Base-by-base conservation (phyloP, 2,113 vertebrate species). In the Mus pahari region DNA sequence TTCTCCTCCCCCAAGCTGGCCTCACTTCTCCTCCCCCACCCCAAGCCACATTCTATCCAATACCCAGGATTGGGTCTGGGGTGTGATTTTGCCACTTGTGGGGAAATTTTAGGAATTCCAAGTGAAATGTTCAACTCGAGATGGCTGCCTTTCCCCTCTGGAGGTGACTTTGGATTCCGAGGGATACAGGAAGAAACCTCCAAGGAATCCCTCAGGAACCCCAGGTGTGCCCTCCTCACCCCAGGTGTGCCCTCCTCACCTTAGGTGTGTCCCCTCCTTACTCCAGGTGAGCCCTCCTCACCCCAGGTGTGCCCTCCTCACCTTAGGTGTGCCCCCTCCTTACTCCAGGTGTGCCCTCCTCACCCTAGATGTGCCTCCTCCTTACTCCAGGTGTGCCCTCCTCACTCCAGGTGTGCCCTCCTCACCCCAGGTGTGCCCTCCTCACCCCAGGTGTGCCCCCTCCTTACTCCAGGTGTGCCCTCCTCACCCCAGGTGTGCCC, bases 21-120 rank as follows among this genome's bases (percentile, higher is more conserved):
- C 6, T 12, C 24, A 20, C 22, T 36, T 3, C 45, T 31, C 6
- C 17, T 39, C 82, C 48, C 77, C 45, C 50, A 16, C 12, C 48
- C 45, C 50, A 86, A 93, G 55, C 22, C 45, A 50, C 36, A 7
- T 92, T 89, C 55, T 88, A 50, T 16, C 28, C 58, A 17, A 39
- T 11, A 64, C 14, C 39, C 70, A 22, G n/a, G n/a, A 20, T 36
- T 71, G 36, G 36, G 36, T 71, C 7, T 39, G 33, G 20, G n/a
- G n/a, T 42, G 13, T 77, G 39, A 62, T 81, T 89, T 95, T 96
- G 48, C 22, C 39, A n/a, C 88, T 91, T 94, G 66, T 89, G 14
- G 19, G 20, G 64, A 84, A 95, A 90, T 39, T 36, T 62, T 48
- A 24, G 13, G 60, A 84, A 92, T 75, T 66, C 16, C 12, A 31